phyloP scores from a whole-genome alignment of 2,797 vertebrate genomes.

The Borostomias antarcticus region DNA sequence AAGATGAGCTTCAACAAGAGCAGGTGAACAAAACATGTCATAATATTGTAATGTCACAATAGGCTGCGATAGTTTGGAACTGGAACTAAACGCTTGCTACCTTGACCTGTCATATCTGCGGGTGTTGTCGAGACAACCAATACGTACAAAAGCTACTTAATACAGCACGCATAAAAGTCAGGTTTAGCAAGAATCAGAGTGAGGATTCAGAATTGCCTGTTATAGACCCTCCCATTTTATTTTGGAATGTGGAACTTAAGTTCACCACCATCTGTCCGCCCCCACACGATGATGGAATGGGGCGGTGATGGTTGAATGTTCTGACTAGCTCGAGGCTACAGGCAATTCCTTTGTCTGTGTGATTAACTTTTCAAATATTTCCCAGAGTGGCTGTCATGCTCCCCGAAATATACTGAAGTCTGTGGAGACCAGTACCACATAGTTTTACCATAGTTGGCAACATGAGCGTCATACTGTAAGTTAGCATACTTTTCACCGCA shows the following conservation, averaged over 20 bases:
- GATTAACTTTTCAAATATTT: not conserved
- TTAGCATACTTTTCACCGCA: too few species aligned
- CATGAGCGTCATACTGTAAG: too few species aligned
- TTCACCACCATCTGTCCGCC: too few species aligned
- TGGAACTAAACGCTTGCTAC: not conserved
- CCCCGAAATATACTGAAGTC: not conserved
- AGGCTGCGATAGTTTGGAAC: not conserved
- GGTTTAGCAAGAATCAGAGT: too few species aligned
- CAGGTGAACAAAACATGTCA: not conserved
- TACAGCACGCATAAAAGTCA: too few species aligned
- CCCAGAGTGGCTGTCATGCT: not conserved
- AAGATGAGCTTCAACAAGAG: not conserved
- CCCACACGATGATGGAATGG: slow-evolving; percentile 5
- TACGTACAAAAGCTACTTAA: not conserved
- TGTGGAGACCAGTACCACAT: too few species aligned
- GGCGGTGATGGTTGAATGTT: slow-evolving; percentile 7
- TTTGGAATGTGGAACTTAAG: too few species aligned
- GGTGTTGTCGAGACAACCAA: not conserved
- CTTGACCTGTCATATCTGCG: not conserved
- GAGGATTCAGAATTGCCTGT: not conserved
- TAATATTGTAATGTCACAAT: not conserved
- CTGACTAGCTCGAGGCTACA: slow-evolving; percentile 8
- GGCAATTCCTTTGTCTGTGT: slow-evolving; percentile 1
- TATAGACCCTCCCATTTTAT: slow-evolving; percentile 4
- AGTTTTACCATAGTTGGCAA: too few species aligned